Base-by-base conservation (phyloP, 2,113 vertebrate species). In the Columba livia region DNA sequence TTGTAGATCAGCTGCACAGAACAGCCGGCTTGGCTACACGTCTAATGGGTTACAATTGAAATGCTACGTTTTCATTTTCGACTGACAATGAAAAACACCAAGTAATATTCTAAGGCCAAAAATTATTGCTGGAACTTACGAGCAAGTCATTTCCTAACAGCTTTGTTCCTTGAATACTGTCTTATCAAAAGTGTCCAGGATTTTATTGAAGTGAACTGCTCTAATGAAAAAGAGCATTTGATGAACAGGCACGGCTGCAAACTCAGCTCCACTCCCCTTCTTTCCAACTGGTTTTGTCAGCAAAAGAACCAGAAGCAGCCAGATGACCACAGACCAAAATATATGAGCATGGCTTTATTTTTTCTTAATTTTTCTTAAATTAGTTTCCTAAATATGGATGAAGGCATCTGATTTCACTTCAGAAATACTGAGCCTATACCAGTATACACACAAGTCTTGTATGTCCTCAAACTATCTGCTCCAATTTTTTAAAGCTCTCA, bases 51-150 rank as follows among this genome's bases (percentile, higher is more conserved):
- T 93, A 89, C 97, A 97, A 96, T 94, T 93, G 97, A 97, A 98
- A 98, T 96, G 97, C 96, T 97, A 96, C 96, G 94, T 98, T 98
- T 98, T 98, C 96, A 97, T 98, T 97, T 98, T 90, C 91, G 31
- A 96, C 94, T 96, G 97, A 98, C 98, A 98, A 96, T 97, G 95
- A 87, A 97, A 97, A 97, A 96, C 95, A 97, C 80, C 85, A 74
- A 96, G 95, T 91, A 96, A 95, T 96, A 96, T 97, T 97, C 97
- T 50, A 90, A 97, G 97, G 93, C 96, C 93, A 97, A 97, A 98
- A 97, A 96, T 98, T 96, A 96, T 97, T 97, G 93, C 95, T 93
- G 88, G 89, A 96, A 95, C 89, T 93, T 97, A 97, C 79, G 94
- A 97, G 91, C 91, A 94, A 97, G 96, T 96, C 94, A 93, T 97